Percentiles rank a stretch among this genome's conserved stretches.
These are phyloP conservation scores for Euwallacea fornicatus DNA, from an alignment of 1,140 invertebrate genomes.

Conservation along the genomic window DNA sequence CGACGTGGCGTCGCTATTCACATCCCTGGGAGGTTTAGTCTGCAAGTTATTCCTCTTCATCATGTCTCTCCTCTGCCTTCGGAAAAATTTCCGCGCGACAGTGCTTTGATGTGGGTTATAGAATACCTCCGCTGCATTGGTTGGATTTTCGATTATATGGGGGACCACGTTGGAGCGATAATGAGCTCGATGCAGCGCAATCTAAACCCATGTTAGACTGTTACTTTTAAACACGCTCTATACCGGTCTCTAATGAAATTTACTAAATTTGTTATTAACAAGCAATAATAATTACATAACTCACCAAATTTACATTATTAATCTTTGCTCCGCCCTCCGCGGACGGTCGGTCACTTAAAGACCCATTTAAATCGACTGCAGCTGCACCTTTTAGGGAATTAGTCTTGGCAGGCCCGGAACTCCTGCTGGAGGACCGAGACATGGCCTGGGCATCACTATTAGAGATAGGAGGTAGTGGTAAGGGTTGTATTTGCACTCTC, in stretches of 20 bases:
- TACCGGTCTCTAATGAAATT: too few relatives aligned
- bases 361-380: slow-evolving; percentile 53
- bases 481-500: slow-evolving; percentile 53
- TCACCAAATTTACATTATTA: slow-evolving; percentile 66
- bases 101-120: slow-evolving; percentile 93
- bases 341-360: slow-evolving; percentile 41
- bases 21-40: slow-evolving; percentile 63
- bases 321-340: slow-evolving; percentile 49
- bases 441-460: slow-evolving; percentile 48
- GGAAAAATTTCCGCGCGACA: slow-evolving; percentile 88
- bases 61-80: slow-evolving; percentile 78
- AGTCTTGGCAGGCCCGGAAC: slow-evolving; percentile 61
- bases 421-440: slow-evolving; percentile 64
- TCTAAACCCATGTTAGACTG: slow-evolving; percentile 5
- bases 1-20: slow-evolving; percentile 59
- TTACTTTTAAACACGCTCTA: too few relatives aligned
- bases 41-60: slow-evolving; percentile 74
- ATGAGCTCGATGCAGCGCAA: slow-evolving; percentile 64
- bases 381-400: slow-evolving; percentile 59
- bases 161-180: slow-evolving; percentile 70
- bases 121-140: slow-evolving; percentile 74
- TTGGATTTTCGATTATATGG: slow-evolving; percentile 64
- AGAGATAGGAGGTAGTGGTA: slow-evolving; percentile 46
- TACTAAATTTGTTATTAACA: too few relatives aligned
- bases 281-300: neutral